These are phyloP conservation scores for Eudasyphora cyanicolor DNA, from an alignment of 2,888 invertebrate genomes.

Conservation along the genomic window DNA sequence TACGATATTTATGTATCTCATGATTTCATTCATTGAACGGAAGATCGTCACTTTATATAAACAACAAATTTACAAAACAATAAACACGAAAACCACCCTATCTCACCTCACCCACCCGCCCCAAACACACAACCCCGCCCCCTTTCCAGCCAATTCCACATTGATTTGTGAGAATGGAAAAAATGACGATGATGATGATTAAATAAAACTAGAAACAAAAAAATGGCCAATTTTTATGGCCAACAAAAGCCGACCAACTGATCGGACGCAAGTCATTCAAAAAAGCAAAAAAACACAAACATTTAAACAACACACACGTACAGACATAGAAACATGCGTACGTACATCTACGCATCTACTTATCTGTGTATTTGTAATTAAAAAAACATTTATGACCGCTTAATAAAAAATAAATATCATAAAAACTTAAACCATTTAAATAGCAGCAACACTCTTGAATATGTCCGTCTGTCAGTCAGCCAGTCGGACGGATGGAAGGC, in stretches of 20 bases:
- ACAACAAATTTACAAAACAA: conserved; percentile 12
- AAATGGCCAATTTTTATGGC: conserved; percentile 15
- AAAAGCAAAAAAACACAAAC: neutral
- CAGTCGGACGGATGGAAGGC: neutral
- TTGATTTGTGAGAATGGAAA: neutral
- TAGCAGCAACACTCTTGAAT: neutral
- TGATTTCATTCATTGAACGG: neutral
- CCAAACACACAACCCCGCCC: no score
- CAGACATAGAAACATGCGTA: neutral
- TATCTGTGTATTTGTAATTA: conserved; percentile 39
- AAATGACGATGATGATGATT: conserved; percentile 4
- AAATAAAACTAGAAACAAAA: neutral
- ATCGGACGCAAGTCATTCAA: neutral
- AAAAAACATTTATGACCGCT: conserved; percentile 55
- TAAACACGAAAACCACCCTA: neutral
- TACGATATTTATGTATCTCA: no score
- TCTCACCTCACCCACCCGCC: no score
- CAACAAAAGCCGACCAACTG: neutral
- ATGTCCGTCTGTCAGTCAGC: neutral
- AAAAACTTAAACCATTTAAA: conserved; percentile 49
- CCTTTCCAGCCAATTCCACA: neutral
- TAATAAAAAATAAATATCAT: conserved; percentile 49
- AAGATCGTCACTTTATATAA: neutral
- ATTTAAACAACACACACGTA: neutral
- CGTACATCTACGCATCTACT: no score